Evolutionary conservation across 1,140 invertebrate species (phyloP).

Genomic region (Drosophila tani): DNA sequence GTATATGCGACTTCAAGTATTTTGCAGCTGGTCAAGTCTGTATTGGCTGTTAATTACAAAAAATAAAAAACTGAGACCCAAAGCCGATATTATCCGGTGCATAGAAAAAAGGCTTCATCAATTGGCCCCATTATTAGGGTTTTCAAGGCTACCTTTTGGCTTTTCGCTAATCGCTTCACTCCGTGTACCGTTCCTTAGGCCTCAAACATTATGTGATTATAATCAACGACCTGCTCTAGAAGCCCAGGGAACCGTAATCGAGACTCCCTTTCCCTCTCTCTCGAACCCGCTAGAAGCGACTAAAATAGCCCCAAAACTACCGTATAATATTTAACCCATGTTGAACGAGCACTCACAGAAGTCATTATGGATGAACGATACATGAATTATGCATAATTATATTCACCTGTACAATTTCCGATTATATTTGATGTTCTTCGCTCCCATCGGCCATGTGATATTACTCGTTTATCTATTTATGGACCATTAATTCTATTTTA

Average conservation of each 20-base stretch:
- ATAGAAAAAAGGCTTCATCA: not conserved
- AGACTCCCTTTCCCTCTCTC: not conserved
- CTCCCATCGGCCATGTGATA: not conserved
- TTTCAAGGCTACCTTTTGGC: constrained; percentile 11
- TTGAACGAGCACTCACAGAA: constrained; percentile 12
- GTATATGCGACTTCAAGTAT: constrained; percentile 9
- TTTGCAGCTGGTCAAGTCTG: constrained; percentile 24
- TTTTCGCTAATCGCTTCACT: constrained; percentile 22
- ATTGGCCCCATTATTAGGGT: constrained; percentile 4
- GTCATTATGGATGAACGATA: constrained; percentile 37
- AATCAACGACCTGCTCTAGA: constrained; percentile 21
- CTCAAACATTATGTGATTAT: constrained; percentile 30
- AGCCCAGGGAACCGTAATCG: not conserved
- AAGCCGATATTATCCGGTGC: not conserved
- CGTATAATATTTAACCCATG: constrained; percentile 8
- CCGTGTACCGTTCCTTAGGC: not conserved
- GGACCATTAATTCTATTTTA: constrained; percentile 17
- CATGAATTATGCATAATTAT: constrained; percentile 51
- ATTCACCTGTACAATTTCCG: constrained; percentile 17
- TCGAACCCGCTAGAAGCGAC: not conserved
- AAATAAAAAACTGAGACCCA: not conserved
- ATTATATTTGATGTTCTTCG: constrained; percentile 15
- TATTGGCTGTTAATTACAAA: constrained; percentile 6
- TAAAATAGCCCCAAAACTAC: constrained; percentile 2
- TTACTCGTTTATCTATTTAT: constrained; percentile 33